phyloP scores from a whole-genome alignment of 2,797 vertebrate genomes.

The Triplophysa yarkandensis region DNA sequence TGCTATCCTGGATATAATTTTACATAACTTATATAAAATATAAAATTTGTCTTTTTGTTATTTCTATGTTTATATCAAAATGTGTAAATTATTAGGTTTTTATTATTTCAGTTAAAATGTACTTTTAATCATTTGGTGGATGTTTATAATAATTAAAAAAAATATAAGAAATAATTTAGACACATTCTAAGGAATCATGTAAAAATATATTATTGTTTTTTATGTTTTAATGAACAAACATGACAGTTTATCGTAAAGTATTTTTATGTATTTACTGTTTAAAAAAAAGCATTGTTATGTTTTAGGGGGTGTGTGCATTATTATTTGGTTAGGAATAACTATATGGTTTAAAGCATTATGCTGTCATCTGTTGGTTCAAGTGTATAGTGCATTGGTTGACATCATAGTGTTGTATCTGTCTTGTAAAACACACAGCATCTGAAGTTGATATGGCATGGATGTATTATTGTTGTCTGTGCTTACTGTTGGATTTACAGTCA shows the following conservation, averaged over 20 bases:
- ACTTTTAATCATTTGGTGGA: too few relatives aligned
- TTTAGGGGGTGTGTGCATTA: background rate
- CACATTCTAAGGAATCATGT: too few relatives aligned
- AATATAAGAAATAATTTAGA: too few relatives aligned
- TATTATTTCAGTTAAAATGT: too few relatives aligned
- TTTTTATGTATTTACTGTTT: background rate
- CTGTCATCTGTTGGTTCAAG: slow-evolving; percentile 46
- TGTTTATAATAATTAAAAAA: too few relatives aligned
- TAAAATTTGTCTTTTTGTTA: too few relatives aligned
- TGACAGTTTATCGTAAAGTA: background rate
- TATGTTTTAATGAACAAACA: too few relatives aligned
- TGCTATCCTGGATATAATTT: too few relatives aligned
- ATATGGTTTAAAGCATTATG: slow-evolving; percentile 19
- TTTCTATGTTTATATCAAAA: too few relatives aligned
- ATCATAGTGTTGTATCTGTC: slow-evolving; percentile 3
- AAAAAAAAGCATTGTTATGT: background rate
- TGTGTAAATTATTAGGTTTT: too few relatives aligned
- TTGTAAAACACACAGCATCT: background rate
- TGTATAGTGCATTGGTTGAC: slow-evolving; percentile 8
- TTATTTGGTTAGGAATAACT: background rate
- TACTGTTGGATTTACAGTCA: background rate
- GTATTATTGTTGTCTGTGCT: slow-evolving; percentile 12
- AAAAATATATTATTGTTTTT: too few relatives aligned
- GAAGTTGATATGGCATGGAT: slow-evolving; percentile 10
- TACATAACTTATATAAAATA: too few relatives aligned